Evolutionary conservation across 2,888 invertebrate species (phyloP).

Genomic region (Luffia ferchaultella): DNA sequence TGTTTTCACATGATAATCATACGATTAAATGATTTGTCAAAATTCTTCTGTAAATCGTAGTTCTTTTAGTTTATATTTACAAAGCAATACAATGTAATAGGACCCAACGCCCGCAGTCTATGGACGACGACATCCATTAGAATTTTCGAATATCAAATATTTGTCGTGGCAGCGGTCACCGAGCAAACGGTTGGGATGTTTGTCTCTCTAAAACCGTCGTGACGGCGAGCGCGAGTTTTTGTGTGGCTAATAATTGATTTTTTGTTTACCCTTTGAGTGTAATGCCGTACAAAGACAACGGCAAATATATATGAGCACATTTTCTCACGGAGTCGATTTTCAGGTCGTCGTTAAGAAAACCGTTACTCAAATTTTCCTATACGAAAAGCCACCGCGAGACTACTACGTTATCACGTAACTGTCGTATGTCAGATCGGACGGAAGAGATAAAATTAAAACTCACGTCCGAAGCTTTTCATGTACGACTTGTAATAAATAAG

Average conservation of each 20-base stretch:
- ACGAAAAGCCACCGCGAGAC: too few species aligned
- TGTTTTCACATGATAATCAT: too few species aligned
- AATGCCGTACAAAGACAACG: constrained; percentile 38
- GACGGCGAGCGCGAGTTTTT: constrained; percentile 56
- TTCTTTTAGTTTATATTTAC: too few species aligned
- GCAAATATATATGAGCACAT: constrained; percentile 33
- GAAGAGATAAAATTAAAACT: constrained; percentile 55
- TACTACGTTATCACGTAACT: too few species aligned
- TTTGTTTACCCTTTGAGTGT: constrained; percentile 51
- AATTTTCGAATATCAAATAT: constrained; percentile 65
- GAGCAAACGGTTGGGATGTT: constrained; percentile 55
- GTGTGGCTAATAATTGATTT: constrained; percentile 60
- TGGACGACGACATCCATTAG: constrained; percentile 58
- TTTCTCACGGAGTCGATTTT: constrained; percentile 36
- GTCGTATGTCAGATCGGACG: constrained; percentile 55
- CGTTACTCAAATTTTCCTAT: constrained; percentile 28
- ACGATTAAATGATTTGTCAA: too few species aligned
- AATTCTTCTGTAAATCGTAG: too few species aligned
- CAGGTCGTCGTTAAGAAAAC: constrained; percentile 11
- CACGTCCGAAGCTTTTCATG: constrained; percentile 61
- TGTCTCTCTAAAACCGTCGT: constrained; percentile 59
- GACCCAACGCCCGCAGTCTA: constrained; percentile 8
- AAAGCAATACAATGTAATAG: neutral
- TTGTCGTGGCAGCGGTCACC: constrained; percentile 58
- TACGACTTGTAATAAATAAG: constrained; percentile 58